A percentile compares a stretch with the other conserved stretches of the same genome.
Evolutionary conservation across 2,797 vertebrate species (phyloP).

Genomic region (Chromobotia macracanthus): DNA sequence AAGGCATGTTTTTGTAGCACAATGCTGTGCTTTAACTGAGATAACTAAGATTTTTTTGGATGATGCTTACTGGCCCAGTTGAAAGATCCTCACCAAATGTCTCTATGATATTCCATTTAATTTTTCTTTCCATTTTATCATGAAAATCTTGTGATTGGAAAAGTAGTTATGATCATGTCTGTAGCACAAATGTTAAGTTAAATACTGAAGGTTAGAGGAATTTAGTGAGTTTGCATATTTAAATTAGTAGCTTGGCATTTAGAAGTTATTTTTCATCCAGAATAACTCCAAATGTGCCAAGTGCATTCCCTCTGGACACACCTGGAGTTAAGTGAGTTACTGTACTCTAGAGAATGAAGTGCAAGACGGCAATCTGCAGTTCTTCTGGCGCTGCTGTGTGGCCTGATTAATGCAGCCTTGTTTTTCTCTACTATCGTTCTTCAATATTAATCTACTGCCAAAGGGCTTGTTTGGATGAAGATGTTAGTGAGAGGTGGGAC

Average conservation of each 20-base stretch:
- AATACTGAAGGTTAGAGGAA: not conserved
- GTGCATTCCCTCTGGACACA: conserved; percentile 15
- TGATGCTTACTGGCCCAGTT: not conserved
- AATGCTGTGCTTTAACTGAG: not conserved
- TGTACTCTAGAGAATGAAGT: conserved; percentile 2
- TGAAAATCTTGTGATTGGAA: too few species aligned
- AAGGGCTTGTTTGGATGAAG: not conserved
- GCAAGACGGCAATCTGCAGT: not conserved
- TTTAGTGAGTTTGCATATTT: not conserved
- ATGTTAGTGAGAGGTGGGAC: not conserved
- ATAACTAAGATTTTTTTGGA: too few species aligned
- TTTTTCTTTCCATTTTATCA: too few species aligned
- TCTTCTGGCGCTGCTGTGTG: not conserved
- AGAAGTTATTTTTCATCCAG: not conserved
- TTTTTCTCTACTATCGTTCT: not conserved
- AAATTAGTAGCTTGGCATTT: conserved; percentile 18
- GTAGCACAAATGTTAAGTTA: not conserved
- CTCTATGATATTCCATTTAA: too few species aligned
- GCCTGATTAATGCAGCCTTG: not conserved
- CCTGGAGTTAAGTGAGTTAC: conserved; percentile 30
- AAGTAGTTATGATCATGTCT: not conserved
- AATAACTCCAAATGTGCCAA: not conserved
- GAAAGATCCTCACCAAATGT: too few species aligned
- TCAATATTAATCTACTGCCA: not conserved
- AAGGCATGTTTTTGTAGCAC: not conserved